Conservation (phyloP, 1,140 invertebrate genomes). For the Pachyrhynchus sulphureomaculatus region DNA sequence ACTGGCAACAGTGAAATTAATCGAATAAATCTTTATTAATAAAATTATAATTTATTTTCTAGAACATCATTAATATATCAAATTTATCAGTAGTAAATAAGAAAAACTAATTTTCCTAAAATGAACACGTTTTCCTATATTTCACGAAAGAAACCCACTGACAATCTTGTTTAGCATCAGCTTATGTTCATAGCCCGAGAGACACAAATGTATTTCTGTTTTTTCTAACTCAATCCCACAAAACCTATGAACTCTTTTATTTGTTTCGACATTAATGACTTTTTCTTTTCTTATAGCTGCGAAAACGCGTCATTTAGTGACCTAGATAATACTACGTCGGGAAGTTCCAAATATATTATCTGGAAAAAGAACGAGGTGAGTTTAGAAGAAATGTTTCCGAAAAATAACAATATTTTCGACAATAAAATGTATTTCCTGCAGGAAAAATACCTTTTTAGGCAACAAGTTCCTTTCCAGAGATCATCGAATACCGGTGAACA, state of each 20-base stretch:
- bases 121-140: too few species aligned
- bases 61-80: too few species aligned
- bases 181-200: not conserved
- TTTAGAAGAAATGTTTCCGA: not conserved
- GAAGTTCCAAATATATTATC: conserved; percentile 8
- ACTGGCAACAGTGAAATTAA: too few species aligned
- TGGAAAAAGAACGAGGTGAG: not conserved
- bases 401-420: too few species aligned
- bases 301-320: conserved; percentile 25
- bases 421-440: too few species aligned
- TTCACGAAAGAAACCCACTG: not conserved
- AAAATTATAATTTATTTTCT: too few species aligned
- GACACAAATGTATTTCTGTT: conserved; percentile 20
- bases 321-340: conserved; percentile 12
- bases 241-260: conserved; percentile 23
- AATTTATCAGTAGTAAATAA: too few species aligned
- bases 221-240: conserved; percentile 21
- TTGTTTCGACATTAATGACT: conserved; percentile 25
- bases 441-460: too few species aligned
- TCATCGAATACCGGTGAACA: too few species aligned
- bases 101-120: too few species aligned
- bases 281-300: conserved; percentile 17
- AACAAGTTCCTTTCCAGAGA: too few species aligned
- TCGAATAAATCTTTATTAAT: too few species aligned
- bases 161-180: conserved; percentile 13